Base-by-base conservation (phyloP, 2,113 vertebrate species). In the Pelmatolapia mariae region DNA sequence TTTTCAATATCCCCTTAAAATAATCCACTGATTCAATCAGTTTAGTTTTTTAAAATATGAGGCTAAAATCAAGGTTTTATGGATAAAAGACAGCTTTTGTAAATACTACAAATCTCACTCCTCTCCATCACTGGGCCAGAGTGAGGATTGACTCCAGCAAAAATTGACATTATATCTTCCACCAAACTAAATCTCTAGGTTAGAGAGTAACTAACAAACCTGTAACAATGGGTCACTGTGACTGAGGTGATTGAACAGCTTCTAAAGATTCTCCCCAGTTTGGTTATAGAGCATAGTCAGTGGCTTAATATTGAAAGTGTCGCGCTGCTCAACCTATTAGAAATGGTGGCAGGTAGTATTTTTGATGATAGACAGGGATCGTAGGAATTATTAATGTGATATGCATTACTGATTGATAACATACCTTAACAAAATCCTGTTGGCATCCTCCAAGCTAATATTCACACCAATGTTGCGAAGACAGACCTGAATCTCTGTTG, bases 401-500 rank as follows among this genome's bases (percentile, higher is more conserved):
- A 31, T 31, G 56, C 5, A 57, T 31, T 52, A n/a, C 22, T 50
- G 43, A 43, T 29, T 78, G 26, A 84, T 22, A 11, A 61, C 95
- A 93, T 52, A 98, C 98, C 97, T 98, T 80, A 96, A 95, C 59
- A 98, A 94, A 86, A 98, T 98, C 91, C 92, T 98, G 88, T 96
- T 95, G 0, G 97, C 98, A 16, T 98, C 97, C 33, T 96, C 87
- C 43, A 96, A 83, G 0, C 97, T 96, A 81, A 98, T 94, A 50
- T 96, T 91, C 81, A 98, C 95, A 5, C 98, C 98, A 1, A 98
- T 92, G 36, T 91, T 89, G 11, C 57, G 95, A 33, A 98, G 96
- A 50, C 96, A 97, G 63, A 97, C 96, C 82, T 97, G 97, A 84
- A 98, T 98, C 95, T 98, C 98, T 1, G 94, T 95, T 47, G 95